Conservation (phyloP, 1,140 invertebrate species). For the Drosophila dunni region DNA sequence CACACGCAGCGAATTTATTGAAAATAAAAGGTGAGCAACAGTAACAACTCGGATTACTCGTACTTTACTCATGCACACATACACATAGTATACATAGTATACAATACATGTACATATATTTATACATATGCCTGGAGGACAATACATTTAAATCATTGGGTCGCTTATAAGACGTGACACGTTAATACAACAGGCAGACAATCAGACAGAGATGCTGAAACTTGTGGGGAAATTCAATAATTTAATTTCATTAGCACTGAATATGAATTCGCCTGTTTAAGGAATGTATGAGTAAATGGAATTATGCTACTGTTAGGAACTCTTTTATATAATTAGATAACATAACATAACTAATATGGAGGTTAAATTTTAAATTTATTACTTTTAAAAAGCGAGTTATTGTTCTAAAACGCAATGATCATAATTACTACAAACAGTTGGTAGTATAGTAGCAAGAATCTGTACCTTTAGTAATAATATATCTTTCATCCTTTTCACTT, state of each 20-base stretch:
- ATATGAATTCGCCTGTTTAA: background rate
- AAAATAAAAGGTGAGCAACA: constrained; percentile 71
- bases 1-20: constrained; percentile 69
- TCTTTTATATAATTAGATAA: too few relatives aligned
- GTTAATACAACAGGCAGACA: background rate
- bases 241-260: background rate
- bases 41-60: constrained; percentile 39
- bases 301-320: too few relatives aligned
- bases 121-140: background rate
- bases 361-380: too few relatives aligned
- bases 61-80: constrained; percentile 9
- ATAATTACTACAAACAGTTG: too few relatives aligned
- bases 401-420: too few relatives aligned
- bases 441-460: too few relatives aligned
- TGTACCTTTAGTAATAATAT: too few relatives aligned
- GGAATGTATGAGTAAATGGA: too few relatives aligned
- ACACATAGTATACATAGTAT: background rate
- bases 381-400: too few relatives aligned
- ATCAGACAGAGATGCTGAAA: background rate
- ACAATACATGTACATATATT: background rate
- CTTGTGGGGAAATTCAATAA: constrained; percentile 5
- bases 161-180: constrained; percentile 16
- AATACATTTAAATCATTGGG: constrained; percentile 10
- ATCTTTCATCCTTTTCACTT: too few relatives aligned
- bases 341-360: too few relatives aligned